These are phyloP conservation scores for Heliconius aoede DNA, from an alignment of 2,888 invertebrate species.

Conservation along the genomic window DNA sequence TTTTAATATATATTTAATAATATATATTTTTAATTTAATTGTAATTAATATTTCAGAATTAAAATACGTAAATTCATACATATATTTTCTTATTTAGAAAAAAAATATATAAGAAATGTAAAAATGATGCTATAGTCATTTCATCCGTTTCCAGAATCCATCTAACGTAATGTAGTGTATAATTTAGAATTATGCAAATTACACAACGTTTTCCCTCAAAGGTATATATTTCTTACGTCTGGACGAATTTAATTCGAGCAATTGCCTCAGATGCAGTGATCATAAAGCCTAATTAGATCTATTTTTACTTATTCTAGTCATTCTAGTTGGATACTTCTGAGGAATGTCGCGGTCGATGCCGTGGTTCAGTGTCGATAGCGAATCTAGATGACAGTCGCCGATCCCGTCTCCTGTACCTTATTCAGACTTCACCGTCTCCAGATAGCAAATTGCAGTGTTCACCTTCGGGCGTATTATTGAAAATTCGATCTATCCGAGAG, in stretches of 20 bases:
- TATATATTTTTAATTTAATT: no score
- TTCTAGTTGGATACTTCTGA: constrained; percentile 3
- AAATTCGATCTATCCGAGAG: constrained; percentile 78
- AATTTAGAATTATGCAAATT: constrained; percentile 17
- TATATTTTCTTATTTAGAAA: no score
- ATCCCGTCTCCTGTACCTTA: constrained; percentile 70
- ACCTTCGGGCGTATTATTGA: constrained; percentile 80
- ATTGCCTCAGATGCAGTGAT: constrained; percentile 8
- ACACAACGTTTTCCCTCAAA: neutral
- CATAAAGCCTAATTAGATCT: constrained; percentile 11
- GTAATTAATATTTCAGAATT: no score
- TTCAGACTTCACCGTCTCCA: constrained; percentile 61
- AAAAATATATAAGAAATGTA: neutral
- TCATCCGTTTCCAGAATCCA: no score
- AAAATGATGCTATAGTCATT: neutral
- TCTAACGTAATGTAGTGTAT: neutral
- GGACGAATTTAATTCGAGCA: constrained; percentile 3
- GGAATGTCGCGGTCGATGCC: constrained; percentile 36
- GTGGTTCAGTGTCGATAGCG: constrained; percentile 44
- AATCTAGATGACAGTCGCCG: constrained; percentile 62
- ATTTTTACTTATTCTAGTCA: constrained; percentile 4
- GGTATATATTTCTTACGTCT: constrained; percentile 3
- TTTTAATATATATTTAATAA: no score
- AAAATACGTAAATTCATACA: no score
- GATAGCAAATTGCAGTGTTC: constrained; percentile 77